Conservation (phyloP, 2,888 invertebrate genomes). For the Apomyelois bistriatella region DNA sequence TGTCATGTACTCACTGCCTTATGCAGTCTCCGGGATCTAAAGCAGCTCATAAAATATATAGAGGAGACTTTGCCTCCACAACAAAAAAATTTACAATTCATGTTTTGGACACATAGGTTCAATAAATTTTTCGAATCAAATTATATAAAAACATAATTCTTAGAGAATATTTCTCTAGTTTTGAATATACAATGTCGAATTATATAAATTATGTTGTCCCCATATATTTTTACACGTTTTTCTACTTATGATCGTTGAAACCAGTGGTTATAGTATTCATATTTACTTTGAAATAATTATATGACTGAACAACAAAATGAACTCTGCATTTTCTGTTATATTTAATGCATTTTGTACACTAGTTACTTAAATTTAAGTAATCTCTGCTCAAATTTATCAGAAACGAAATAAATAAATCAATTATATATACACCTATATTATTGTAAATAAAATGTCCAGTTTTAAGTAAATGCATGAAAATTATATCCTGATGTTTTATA, state of each 20-base stretch:
- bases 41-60: too few relatives aligned
- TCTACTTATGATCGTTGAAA: conserved; percentile 26
- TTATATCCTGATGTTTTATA: not conserved
- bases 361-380: conserved; percentile 37
- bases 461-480: not conserved
- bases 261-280: conserved; percentile 5
- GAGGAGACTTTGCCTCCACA: too few relatives aligned
- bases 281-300: conserved; percentile 14
- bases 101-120: too few relatives aligned
- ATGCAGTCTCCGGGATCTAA: too few relatives aligned
- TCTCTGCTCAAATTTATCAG: conserved; percentile 44
- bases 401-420: not conserved
- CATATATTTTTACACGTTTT: conserved; percentile 11
- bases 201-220: not conserved
- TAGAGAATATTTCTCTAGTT: too few relatives aligned
- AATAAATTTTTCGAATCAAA: too few relatives aligned
- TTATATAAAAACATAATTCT: too few relatives aligned
- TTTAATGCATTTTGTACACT: conserved; percentile 43
- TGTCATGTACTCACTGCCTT: too few relatives aligned
- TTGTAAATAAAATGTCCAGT: not conserved
- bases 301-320: conserved; percentile 34
- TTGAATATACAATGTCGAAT: not conserved
- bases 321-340: conserved; percentile 34
- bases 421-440: too few relatives aligned
- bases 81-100: too few relatives aligned